Base-by-base conservation (phyloP, 2,888 invertebrate genomes). In the Rosalia funebris region DNA sequence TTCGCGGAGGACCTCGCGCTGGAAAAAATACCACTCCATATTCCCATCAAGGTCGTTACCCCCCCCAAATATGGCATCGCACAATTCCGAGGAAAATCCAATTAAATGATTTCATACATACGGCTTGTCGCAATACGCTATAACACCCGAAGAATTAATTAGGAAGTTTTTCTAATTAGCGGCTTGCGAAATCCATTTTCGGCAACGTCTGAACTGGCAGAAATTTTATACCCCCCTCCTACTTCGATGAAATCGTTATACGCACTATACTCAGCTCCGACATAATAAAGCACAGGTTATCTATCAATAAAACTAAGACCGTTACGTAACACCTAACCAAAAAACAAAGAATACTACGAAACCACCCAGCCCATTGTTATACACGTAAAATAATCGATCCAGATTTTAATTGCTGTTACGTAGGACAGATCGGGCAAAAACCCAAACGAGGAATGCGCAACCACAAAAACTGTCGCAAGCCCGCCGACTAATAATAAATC, bases 361-460 rank as follows among this genome's bases (percentile, higher is more conserved):
- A 25, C 25, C 3, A 7, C 7, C 3, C 4, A 25, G 25, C 7
- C 25, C 25, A 25, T 7, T 7, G 25, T 25, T 7, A 7, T 25
- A 3, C 25, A 7, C 25, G 11, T 10, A n/a, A 34, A 34, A 11
- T 10, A 34, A 34, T 34, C 34, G 34, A 34, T 34, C 34, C 10
- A n/a, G 34, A 34, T 34, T 34, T 34, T 34, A 34, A 34, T 34
- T 34, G 34, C 34, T 11, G 34, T 34, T 11, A 34, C 34, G 34
- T 11, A 10, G 34, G 34, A n/a, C 34, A 7, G 34, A 5, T n/a
- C 11, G 11, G 34, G 34, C 34, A 34, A 34, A 34, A 34, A 34
- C 10, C 34, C 5, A n/a, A n/a, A 2, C 11, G 34, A 34, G 34
- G 34, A 34, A 34, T 34, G 34, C 11, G 34, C 7, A 34, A 34